Evolutionary conservation across 2,113 vertebrate species (phyloP).

Genomic region (Electrona antarctica): DNA sequence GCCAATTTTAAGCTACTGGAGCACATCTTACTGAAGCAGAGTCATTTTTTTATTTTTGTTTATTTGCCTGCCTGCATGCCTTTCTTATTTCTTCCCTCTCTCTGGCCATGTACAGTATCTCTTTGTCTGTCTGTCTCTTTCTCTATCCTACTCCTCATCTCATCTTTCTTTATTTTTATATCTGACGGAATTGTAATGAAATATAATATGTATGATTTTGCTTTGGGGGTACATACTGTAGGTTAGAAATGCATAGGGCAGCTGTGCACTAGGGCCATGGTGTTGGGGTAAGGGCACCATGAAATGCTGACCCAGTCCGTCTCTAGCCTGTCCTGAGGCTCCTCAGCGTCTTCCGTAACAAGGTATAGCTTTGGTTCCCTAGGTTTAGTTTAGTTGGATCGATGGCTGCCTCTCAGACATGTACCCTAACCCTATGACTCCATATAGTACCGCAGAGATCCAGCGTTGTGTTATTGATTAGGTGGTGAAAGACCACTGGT

Average conservation of each 20-base stretch:
- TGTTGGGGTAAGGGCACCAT: conserved; percentile 29
- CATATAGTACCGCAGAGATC: conserved; percentile 1
- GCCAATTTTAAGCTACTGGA: conserved; percentile 48
- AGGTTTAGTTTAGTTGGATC: conserved; percentile 12
- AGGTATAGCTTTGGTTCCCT: conserved; percentile 19
- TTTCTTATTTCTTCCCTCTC: conserved; percentile 1
- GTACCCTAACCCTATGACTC: neutral
- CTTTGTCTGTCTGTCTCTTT: conserved; percentile 18
- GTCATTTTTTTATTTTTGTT: conserved; percentile 18
- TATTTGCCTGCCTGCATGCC: neutral
- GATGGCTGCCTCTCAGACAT: conserved; percentile 33
- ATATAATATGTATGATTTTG: conserved; percentile 39
- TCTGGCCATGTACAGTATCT: neutral
- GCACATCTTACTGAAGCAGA: conserved; percentile 50
- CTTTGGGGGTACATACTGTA: conserved; percentile 31
- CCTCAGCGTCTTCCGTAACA: conserved; percentile 10
- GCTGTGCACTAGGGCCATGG: neutral
- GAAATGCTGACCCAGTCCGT: conserved; percentile 24
- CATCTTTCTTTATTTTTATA: neutral
- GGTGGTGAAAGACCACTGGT: neutral
- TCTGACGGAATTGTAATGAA: conserved; percentile 50
- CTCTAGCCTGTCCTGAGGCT: conserved; percentile 33
- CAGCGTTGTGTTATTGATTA: conserved; percentile 2
- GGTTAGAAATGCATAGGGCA: conserved; percentile 62
- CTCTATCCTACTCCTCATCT: conserved; percentile 13